Evolutionary conservation across 2,888 invertebrate species (phyloP).

Genomic region (Drosophila fungiperda): DNA sequence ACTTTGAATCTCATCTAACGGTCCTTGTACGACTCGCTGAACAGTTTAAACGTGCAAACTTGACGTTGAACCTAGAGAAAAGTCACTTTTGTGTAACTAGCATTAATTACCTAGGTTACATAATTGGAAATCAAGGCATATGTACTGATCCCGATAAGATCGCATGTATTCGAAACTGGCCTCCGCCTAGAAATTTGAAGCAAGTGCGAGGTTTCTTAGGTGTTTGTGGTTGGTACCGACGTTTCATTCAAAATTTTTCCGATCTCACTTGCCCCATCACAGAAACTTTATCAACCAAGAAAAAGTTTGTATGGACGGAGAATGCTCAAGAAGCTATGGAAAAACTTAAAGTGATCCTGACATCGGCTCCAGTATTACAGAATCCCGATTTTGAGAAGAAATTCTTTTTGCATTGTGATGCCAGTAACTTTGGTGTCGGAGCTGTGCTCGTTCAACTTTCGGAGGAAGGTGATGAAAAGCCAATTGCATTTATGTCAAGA

Average conservation of each 20-base stretch:
- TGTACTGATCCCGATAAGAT: not conserved
- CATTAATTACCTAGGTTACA: not conserved
- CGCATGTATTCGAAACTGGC: not conserved
- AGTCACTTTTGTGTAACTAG: constrained; percentile 3
- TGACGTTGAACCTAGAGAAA: not conserved
- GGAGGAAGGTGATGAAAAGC: no score
- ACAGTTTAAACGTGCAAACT: not conserved
- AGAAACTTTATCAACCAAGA: not conserved
- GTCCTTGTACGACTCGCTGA: not conserved
- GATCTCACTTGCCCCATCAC: constrained; percentile 5
- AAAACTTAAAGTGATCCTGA: not conserved
- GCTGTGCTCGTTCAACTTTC: no score
- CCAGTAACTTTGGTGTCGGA: constrained; percentile 9
- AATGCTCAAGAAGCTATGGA: not conserved
- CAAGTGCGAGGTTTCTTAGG: not conserved
- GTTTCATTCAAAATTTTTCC: constrained; percentile 7
- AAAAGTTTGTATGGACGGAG: not conserved
- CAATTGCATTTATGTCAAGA: no score
- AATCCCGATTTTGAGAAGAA: not conserved
- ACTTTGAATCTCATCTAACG: not conserved
- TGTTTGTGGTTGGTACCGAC: constrained; percentile 12
- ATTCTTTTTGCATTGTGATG: constrained; percentile 3
- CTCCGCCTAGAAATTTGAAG: not conserved
- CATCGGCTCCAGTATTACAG: not conserved
- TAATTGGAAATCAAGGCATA: not conserved